Conservation (phyloP, 1,140 invertebrate species). For the Formica selysi region DNA sequence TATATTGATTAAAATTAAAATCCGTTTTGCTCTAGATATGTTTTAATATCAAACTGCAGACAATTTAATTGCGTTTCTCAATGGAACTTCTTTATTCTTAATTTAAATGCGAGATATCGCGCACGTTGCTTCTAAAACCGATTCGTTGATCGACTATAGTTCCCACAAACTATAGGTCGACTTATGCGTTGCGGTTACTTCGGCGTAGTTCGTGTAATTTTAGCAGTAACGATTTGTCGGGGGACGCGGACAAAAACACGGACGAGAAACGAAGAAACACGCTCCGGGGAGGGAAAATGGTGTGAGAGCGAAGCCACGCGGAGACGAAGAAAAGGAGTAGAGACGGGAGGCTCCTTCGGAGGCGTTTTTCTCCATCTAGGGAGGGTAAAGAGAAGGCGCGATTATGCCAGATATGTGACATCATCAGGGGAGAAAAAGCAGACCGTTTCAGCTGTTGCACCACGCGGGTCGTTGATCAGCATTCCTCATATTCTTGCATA, state of each 20-base stretch:
- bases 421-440: constrained; percentile 43
- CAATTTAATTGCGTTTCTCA: neutral
- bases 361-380: constrained; percentile 2
- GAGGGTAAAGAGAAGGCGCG: constrained; percentile 20
- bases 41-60: neutral
- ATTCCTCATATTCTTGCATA: neutral
- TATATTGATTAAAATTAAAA: neutral
- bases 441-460: constrained; percentile 46
- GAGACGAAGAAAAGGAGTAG: constrained; percentile 18
- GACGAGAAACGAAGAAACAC: constrained; percentile 26
- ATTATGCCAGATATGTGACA: constrained; percentile 46
- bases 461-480: constrained; percentile 12
- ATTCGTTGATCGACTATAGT: neutral
- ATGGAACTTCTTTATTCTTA: neutral
- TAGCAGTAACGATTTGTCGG: constrained; percentile 52
- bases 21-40: neutral
- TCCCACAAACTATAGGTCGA: neutral
- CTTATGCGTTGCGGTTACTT: constrained; percentile 24
- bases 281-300: neutral
- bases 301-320: neutral
- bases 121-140: neutral
- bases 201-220: constrained; percentile 55
- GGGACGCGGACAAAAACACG: neutral
- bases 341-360: neutral
- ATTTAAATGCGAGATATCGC: neutral